A percentile compares a stretch with the other conserved stretches of the same genome.
Conservation (phyloP, 2,797 vertebrate species). For the Crossoptilon crossoptilon region DNA sequence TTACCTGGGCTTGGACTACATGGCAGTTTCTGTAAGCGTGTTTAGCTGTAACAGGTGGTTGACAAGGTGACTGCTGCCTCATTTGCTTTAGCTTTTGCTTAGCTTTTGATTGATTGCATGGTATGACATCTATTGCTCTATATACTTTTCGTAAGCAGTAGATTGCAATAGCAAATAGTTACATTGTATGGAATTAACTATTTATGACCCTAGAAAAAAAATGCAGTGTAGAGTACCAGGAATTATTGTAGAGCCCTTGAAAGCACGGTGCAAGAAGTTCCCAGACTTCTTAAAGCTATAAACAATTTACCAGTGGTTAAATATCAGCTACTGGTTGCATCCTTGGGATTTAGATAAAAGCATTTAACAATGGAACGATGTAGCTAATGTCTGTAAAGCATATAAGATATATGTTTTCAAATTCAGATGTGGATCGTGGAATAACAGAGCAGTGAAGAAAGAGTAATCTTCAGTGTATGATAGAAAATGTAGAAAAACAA, state of each 20-base stretch:
- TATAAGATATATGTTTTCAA: background rate
- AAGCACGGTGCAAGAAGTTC: background rate
- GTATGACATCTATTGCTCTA: background rate
- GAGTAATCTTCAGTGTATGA: accelerated
- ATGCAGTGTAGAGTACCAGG: background rate
- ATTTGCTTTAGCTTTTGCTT: background rate
- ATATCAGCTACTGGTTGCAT: background rate
- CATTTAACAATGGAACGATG: background rate
- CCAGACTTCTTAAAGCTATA: background rate
- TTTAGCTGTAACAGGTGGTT: background rate
- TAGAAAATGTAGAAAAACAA: background rate
- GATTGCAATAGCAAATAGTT: background rate
- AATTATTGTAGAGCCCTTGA: background rate
- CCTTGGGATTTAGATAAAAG: background rate
- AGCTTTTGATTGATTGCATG: background rate
- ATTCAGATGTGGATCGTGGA: background rate
- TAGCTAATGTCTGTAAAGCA: background rate
- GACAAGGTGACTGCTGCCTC: background rate
- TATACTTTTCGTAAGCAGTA: background rate
- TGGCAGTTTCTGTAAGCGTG: background rate
- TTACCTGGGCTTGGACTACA: background rate
- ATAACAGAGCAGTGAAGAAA: background rate
- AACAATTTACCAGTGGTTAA: background rate
- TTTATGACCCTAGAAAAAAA: background rate
- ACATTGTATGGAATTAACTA: background rate